phyloP scores from a whole-genome alignment of 1,140 invertebrate genomes.

The Drosophila lowei region DNA sequence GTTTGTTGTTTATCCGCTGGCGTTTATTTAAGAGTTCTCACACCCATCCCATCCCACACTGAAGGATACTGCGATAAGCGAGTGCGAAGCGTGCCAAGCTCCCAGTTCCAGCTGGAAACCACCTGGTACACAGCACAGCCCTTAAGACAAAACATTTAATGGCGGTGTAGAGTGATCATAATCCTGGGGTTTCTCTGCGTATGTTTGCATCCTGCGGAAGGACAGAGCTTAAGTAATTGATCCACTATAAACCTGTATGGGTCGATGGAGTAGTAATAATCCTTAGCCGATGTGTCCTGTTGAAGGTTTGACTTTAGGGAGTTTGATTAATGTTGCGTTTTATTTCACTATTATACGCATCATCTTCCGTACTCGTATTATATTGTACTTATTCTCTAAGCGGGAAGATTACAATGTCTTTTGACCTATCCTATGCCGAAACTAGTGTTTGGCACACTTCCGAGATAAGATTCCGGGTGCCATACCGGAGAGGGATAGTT shows the following conservation, averaged over 20 bases:
- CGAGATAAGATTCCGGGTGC: constrained; percentile 14
- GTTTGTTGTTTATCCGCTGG: constrained; percentile 29
- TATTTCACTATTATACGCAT: too few relatives aligned
- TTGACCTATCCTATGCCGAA: constrained; percentile 6
- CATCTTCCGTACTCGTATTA: too few relatives aligned
- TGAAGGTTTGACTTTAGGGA: too few relatives aligned
- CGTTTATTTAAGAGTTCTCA: constrained; percentile 21
- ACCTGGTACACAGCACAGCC: constrained; percentile 26
- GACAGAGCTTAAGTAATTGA: neutral
- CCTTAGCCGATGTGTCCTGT: too few relatives aligned
- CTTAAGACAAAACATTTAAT: constrained; percentile 34
- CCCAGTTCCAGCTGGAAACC: constrained; percentile 29
- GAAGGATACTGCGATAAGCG: constrained; percentile 28
- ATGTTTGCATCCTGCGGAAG: constrained; percentile 18
- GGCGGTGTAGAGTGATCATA: constrained; percentile 21
- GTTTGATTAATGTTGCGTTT: too few relatives aligned
- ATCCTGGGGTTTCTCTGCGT: constrained; percentile 13
- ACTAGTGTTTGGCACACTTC: constrained; percentile 26
- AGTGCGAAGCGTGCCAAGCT: constrained; percentile 48
- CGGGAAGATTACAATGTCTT: constrained; percentile 23
- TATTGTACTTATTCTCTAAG: neutral
- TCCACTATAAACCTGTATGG: too few relatives aligned
- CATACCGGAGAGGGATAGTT: neutral
- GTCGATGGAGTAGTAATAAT: too few relatives aligned
- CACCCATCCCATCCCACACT: neutral